Conservation (phyloP, 2,888 invertebrate species). For the Phymatocera aterrima region DNA sequence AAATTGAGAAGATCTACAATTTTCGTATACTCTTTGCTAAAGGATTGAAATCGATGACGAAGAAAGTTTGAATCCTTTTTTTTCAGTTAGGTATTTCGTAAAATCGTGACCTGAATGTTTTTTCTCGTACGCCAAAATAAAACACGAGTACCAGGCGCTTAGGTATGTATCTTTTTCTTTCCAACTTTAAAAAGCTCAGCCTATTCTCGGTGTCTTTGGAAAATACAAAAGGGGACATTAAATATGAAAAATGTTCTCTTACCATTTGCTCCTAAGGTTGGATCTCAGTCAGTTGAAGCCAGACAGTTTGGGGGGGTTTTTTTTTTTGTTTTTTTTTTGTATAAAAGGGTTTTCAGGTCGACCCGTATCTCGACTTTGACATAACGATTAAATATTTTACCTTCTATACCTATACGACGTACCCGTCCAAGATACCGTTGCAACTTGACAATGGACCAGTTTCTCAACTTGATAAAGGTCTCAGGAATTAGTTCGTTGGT, state of each 20-base stretch:
- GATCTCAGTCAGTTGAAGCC: not conserved
- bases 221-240: not conserved
- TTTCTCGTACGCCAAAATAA: too few species aligned
- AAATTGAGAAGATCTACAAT: too few species aligned
- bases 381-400: conserved; percentile 40
- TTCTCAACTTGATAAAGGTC: conserved; percentile 25
- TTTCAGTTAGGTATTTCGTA: too few species aligned
- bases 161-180: too few species aligned
- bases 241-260: not conserved
- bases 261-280: not conserved
- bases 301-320: not conserved
- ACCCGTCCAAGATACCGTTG: not conserved
- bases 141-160: too few species aligned
- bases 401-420: not conserved
- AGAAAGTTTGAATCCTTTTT: too few species aligned
- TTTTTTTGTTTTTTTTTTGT: not conserved
- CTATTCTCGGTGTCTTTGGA: too few species aligned
- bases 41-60: too few species aligned
- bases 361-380: conserved; percentile 42
- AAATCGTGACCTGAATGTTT: too few species aligned
- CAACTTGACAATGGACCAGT: conserved; percentile 18
- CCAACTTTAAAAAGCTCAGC: too few species aligned
- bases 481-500: conserved; percentile 19
- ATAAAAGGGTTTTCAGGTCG: conserved; percentile 35
- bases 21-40: too few species aligned